These are phyloP conservation scores for Hirtodrosophila trivittata DNA, from an alignment of 2,888 invertebrate species.

Conservation along the genomic window DNA sequence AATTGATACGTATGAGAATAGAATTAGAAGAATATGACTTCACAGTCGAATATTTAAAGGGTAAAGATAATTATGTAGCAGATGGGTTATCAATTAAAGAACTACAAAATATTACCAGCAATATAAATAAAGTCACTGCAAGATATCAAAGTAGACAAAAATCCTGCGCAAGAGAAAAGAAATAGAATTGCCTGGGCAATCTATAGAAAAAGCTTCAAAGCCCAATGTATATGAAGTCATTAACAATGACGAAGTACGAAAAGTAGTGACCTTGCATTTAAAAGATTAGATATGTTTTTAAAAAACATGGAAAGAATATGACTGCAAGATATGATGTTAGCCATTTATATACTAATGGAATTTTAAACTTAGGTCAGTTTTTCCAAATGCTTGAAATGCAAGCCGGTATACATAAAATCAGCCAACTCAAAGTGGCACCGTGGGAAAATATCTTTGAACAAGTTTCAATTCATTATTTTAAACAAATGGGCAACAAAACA, in stretches of 20 bases:
- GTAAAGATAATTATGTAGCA: conserved; percentile 11
- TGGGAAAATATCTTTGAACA: too few species aligned
- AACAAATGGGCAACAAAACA: too few species aligned
- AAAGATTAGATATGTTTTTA: not conserved
- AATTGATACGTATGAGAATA: conserved; percentile 9
- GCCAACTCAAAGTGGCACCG: too few species aligned
- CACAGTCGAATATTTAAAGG: too few species aligned
- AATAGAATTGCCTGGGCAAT: too few species aligned
- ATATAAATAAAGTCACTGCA: conserved; percentile 2
- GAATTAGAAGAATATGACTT: conserved; percentile 18
- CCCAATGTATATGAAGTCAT: conserved; percentile 6
- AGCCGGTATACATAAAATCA: conserved; percentile 4
- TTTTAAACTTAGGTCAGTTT: conserved; percentile 12
- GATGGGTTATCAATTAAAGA: conserved; percentile 15
- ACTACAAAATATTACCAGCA: not conserved
- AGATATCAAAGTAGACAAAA: too few species aligned
- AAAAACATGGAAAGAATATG: too few species aligned
- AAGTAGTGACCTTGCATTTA: conserved; percentile 2
- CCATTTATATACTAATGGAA: conserved; percentile 26
- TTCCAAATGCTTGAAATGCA: conserved; percentile 8
- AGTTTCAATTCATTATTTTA: too few species aligned
- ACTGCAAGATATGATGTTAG: too few species aligned
- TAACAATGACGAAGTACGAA: not conserved
- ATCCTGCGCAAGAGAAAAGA: too few species aligned
- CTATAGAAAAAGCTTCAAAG: not conserved